These are phyloP conservation scores for Pipistrellus pygmaeus DNA, from an alignment of 2,797 vertebrate genomes.

Conservation along the genomic window DNA sequence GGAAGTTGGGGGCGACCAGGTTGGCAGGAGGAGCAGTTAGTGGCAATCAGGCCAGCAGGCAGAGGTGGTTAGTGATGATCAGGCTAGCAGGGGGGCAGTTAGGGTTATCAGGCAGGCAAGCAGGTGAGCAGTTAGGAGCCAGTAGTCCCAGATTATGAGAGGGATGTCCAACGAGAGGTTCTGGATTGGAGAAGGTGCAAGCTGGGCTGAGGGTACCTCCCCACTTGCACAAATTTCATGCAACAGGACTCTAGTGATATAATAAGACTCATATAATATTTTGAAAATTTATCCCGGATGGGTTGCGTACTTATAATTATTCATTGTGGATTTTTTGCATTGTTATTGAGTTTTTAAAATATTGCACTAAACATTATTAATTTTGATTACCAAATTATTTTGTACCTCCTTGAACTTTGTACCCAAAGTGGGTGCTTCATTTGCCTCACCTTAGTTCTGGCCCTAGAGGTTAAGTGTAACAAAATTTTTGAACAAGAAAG, in stretches of 20 bases:
- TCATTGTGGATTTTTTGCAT: neutral
- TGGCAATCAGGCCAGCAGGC: too few relatives aligned
- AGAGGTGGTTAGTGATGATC: too few relatives aligned
- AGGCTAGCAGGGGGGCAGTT: too few relatives aligned
- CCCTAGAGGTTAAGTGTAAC: neutral
- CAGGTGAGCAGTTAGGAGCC: too few relatives aligned
- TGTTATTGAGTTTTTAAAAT: conserved; percentile 18
- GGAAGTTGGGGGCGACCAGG: too few relatives aligned
- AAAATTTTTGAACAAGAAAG: conserved; percentile 2
- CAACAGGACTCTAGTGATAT: neutral
- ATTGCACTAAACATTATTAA: neutral
- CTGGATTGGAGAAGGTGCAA: too few relatives aligned
- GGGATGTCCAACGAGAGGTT: too few relatives aligned
- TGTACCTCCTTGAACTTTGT: neutral
- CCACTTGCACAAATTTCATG: too few relatives aligned
- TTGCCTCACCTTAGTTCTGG: neutral
- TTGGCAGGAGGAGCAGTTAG: too few relatives aligned
- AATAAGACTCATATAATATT: neutral
- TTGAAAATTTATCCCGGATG: neutral
- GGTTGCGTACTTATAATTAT: neutral
- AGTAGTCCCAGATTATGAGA: too few relatives aligned
- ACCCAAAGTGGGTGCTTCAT: neutral
- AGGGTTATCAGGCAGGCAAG: too few relatives aligned
- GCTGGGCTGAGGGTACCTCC: too few relatives aligned
- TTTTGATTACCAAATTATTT: neutral